Evolutionary conservation across 2,113 vertebrate genomes (phyloP).

Genomic region (Pelobates fuscus): DNA sequence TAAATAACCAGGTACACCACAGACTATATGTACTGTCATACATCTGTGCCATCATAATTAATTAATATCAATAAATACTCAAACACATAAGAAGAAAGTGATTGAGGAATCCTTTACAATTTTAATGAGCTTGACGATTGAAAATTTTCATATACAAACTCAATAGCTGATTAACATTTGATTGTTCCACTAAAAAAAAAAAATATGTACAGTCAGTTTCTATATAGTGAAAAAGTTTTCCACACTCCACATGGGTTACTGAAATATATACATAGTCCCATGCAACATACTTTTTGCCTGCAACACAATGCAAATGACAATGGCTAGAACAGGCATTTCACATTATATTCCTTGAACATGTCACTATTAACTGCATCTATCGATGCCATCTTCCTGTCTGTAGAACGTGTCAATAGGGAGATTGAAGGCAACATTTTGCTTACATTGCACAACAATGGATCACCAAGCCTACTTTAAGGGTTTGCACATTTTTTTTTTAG

Average conservation of each 20-base stretch:
- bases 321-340: slow-evolving; percentile 23
- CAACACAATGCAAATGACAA: slow-evolving; percentile 17
- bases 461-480: no score
- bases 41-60: no score
- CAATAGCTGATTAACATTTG: slow-evolving; percentile 37
- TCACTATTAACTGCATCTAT: slow-evolving; percentile 8
- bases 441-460: no score
- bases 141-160: slow-evolving; percentile 31
- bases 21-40: no score
- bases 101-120: slow-evolving; percentile 13
- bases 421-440: no score
- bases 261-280: background rate
- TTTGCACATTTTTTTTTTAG: no score
- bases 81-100: background rate
- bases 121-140: slow-evolving; percentile 25
- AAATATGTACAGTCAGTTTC: slow-evolving; percentile 24
- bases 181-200: slow-evolving; percentile 45
- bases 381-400: background rate
- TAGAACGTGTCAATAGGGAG: no score
- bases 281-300: slow-evolving; percentile 21
- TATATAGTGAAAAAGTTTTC: slow-evolving; percentile 22
- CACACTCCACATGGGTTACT: slow-evolving; percentile 18
- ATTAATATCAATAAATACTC: background rate
- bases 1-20: no score
- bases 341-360: slow-evolving; percentile 31